A percentile compares a stretch with the other conserved stretches of the same genome.
Evolutionary conservation across 2,797 vertebrate species (phyloP).

Genomic region (Smutsia temminckii): DNA sequence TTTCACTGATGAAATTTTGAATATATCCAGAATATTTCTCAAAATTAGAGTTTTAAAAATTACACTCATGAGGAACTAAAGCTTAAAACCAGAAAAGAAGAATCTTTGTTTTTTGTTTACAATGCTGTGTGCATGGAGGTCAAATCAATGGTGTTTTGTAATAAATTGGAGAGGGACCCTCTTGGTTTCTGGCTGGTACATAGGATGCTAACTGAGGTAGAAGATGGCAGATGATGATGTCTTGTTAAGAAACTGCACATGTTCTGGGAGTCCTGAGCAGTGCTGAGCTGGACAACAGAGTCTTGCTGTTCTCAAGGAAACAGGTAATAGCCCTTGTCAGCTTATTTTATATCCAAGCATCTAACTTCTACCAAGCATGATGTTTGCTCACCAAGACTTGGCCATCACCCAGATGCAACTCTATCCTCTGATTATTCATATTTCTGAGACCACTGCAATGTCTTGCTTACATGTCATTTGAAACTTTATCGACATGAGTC

Average conservation of each 20-base stretch:
- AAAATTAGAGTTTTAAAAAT: conserved; percentile 49
- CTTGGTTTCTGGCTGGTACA: too few species aligned
- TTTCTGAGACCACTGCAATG: not conserved
- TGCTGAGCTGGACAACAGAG: not conserved
- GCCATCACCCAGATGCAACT: not conserved
- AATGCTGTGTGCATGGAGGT: not conserved
- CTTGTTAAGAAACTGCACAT: not conserved
- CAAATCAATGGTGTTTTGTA: not conserved
- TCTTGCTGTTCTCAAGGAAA: not conserved
- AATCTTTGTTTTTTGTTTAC: not conserved
- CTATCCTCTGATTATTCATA: not conserved
- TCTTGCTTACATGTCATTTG: not conserved
- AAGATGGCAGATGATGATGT: not conserved
- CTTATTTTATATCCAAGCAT: not conserved
- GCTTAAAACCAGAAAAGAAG: not conserved
- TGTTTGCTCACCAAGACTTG: not conserved
- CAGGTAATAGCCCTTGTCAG: not conserved
- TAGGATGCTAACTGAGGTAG: not conserved
- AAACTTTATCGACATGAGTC: not conserved
- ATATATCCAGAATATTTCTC: conserved; percentile 57
- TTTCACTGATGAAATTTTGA: conserved; percentile 72
- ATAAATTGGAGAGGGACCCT: not conserved
- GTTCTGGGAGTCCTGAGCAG: not conserved
- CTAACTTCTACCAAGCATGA: not conserved
- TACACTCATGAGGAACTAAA: conserved; percentile 70